Percentiles rank a stretch among this genome's conserved stretches.
Evolutionary conservation across 2,113 vertebrate genomes (phyloP).

Genomic region (Lepus americanus): DNA sequence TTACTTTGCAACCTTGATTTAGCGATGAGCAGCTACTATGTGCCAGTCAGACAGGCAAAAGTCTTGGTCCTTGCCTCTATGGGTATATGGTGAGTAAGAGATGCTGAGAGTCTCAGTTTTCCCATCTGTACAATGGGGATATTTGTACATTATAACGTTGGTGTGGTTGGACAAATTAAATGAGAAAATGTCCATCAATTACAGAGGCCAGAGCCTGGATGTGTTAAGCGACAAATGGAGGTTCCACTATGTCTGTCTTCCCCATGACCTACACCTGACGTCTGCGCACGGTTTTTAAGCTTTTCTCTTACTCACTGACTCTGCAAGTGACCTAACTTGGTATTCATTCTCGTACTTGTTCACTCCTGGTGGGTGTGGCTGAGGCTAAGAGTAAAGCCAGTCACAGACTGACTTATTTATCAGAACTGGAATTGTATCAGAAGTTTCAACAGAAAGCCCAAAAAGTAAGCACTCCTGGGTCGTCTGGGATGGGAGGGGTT

Average conservation of each 20-base stretch:
- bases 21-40: background rate
- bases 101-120: background rate
- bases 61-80: background rate
- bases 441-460: slow-evolving; percentile 50
- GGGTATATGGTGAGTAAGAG: background rate
- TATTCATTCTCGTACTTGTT: background rate
- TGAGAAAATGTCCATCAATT: background rate
- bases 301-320: slow-evolving; percentile 23
- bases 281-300: background rate
- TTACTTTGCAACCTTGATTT: background rate
- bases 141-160: background rate
- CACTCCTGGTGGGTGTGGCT: background rate
- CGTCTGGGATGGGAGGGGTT: background rate
- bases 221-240: background rate
- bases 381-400: background rate
- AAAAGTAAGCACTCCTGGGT: background rate
- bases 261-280: background rate
- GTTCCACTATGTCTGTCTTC: background rate
- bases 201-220: background rate
- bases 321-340: background rate
- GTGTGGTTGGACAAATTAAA: slow-evolving; percentile 1
- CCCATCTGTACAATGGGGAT: background rate
- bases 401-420: background rate
- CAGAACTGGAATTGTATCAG: slow-evolving; percentile 7
- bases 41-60: background rate